These are phyloP conservation scores for Drosophila busckii DNA, from an alignment of 1,140 invertebrate species.

Conservation along the genomic window DNA sequence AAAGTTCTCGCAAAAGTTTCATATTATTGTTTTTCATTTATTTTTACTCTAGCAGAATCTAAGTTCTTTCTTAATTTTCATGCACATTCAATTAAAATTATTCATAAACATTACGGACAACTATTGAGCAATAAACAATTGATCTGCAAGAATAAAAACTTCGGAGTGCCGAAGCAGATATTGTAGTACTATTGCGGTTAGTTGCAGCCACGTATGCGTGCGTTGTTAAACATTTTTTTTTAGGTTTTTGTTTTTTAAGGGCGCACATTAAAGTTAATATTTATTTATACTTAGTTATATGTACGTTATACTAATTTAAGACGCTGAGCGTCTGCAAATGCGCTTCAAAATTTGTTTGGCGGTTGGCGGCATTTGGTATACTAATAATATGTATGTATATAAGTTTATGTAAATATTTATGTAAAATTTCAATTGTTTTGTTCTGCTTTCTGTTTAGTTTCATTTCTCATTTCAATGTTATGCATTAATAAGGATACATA, in stretches of 20 bases:
- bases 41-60: conserved; percentile 1
- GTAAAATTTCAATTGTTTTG: conserved; percentile 51
- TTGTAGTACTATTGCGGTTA: conserved; percentile 31
- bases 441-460: conserved; percentile 31
- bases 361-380: conserved; percentile 46
- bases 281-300: conserved; percentile 34
- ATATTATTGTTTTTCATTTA: too few relatives aligned
- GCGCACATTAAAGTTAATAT: conserved; percentile 18
- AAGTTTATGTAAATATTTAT: conserved; percentile 21
- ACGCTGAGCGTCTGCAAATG: conserved; percentile 70
- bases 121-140: conserved; percentile 1
- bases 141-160: conserved; percentile 10
- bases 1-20: conserved; percentile 41
- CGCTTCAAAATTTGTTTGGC: conserved; percentile 62
- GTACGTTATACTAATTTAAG: conserved; percentile 47
- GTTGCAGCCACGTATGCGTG: conserved; percentile 53
- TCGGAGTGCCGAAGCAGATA: conserved; percentile 31
- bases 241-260: conserved; percentile 6
- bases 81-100: too few relatives aligned
- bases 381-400: conserved; percentile 31
- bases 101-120: too few relatives aligned
- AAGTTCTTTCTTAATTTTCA: not conserved
- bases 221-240: conserved; percentile 40
- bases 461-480: conserved; percentile 27
- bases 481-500: conserved; percentile 29